A percentile compares a stretch with the other conserved stretches of the same genome.
These are phyloP conservation scores for Toxotes lorentzi DNA, from an alignment of 2,797 vertebrate species.

Conservation along the genomic window DNA sequence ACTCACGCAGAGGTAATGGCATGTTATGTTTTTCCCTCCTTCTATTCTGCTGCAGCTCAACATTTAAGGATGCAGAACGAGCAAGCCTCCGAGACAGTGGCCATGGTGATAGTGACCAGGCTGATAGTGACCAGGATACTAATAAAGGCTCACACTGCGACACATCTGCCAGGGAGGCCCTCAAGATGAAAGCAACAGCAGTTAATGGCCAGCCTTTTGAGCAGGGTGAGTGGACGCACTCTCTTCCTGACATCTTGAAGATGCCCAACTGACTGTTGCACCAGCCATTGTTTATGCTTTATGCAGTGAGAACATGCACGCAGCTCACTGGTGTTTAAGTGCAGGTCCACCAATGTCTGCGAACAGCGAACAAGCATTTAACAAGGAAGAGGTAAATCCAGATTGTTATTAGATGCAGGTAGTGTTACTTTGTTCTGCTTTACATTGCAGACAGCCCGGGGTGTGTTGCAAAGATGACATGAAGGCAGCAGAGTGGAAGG, in stretches of 20 bases:
- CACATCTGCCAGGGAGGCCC: constrained; percentile 99
- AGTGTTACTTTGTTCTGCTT: constrained; percentile 50
- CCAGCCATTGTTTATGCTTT: constrained; percentile 66
- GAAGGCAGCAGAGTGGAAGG: constrained; percentile 68
- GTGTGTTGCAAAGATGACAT: constrained; percentile 70
- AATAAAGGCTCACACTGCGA: constrained; percentile 99
- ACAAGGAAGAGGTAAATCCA: constrained; percentile 37
- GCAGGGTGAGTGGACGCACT: constrained; percentile 89
- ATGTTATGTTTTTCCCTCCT: constrained; percentile 58
- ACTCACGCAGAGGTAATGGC: constrained; percentile 60
- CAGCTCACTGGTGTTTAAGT: constrained; percentile 48
- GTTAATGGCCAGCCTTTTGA: constrained; percentile 97
- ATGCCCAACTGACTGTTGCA: constrained; percentile 73
- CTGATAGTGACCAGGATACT: constrained; percentile 99
- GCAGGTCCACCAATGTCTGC: constrained; percentile 16
- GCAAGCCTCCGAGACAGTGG: constrained; percentile 99
- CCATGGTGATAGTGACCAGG: constrained; percentile 99
- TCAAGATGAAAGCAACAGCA: constrained; percentile 99
- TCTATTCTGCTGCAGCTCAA: constrained; percentile 93
- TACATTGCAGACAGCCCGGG: constrained; percentile 61
- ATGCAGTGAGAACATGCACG: constrained; percentile 33
- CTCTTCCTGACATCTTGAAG: constrained; percentile 76
- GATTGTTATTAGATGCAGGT: constrained; percentile 44
- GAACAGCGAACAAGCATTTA: constrained; percentile 32
- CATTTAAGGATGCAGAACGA: constrained; percentile 99